These are phyloP conservation scores for Phaenicophaeus curvirostris DNA, from an alignment of 2,797 vertebrate genomes.

Conservation along the genomic window DNA sequence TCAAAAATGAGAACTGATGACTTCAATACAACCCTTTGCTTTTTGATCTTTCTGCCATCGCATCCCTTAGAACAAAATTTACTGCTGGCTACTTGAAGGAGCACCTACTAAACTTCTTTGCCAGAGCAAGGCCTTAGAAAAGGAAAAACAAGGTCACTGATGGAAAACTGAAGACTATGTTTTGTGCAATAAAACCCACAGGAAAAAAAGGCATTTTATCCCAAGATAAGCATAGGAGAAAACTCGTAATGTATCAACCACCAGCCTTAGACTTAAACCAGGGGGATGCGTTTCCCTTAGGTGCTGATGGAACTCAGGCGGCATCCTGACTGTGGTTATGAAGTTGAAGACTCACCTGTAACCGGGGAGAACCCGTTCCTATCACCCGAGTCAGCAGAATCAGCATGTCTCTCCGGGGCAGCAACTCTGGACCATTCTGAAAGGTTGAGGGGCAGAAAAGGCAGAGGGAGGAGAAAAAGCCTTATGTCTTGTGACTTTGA, in stretches of 20 bases:
- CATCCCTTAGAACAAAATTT: background rate
- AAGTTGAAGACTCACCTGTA: conserved; percentile 83
- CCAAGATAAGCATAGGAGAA: background rate
- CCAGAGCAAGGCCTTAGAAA: background rate
- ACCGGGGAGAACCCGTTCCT: conserved; percentile 85
- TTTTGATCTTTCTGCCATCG: background rate
- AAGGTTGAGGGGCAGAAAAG: background rate
- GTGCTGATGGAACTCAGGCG: background rate
- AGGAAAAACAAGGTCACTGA: background rate
- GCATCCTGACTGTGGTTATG: background rate
- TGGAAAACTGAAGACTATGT: background rate
- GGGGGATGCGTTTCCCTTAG: background rate
- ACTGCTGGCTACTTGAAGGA: background rate
- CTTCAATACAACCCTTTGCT: background rate
- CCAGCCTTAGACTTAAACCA: background rate
- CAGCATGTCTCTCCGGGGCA: conserved; percentile 93
- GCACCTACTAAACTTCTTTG: background rate
- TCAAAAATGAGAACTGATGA: background rate
- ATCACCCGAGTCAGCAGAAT: conserved; percentile 88
- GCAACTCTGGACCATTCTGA: conserved; percentile 92
- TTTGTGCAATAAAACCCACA: background rate
- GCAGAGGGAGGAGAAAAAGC: background rate
- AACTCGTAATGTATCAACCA: background rate
- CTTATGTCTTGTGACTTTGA: background rate
- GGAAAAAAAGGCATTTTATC: background rate